Evolutionary conservation across 2,888 invertebrate species (phyloP).

Genomic region (Tenthredo amoena): DNA sequence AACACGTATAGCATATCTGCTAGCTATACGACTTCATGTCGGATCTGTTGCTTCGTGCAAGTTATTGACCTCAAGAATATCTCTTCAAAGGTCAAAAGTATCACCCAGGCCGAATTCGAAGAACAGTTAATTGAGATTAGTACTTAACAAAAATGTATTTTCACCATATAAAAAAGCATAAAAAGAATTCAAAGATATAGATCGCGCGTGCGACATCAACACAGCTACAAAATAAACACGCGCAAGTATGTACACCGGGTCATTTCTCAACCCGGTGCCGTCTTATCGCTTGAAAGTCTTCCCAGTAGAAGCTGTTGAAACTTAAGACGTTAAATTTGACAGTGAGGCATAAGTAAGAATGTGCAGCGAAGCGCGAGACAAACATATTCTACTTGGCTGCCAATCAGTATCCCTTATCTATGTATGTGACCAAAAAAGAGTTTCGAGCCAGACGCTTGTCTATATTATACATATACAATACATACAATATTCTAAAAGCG

Average conservation of each 20-base stretch:
- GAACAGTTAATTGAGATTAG: neutral
- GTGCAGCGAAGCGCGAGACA: neutral
- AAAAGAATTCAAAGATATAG: neutral
- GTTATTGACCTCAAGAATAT: constrained; percentile 33
- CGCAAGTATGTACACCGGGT: neutral
- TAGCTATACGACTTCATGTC: neutral
- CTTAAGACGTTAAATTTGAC: neutral
- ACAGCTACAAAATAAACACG: neutral
- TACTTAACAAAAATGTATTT: neutral
- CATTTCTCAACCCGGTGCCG: constrained; percentile 20
- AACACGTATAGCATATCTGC: neutral
- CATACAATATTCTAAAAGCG: neutral
- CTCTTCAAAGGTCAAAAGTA: neutral
- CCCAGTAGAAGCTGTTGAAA: constrained; percentile 19
- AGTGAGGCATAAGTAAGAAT: neutral
- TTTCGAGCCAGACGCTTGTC: neutral
- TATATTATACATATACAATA: neutral
- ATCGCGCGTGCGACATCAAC: neutral
- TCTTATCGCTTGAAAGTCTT: constrained; percentile 20
- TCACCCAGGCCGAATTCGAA: neutral
- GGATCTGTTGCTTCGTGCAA: neutral
- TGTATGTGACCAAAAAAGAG: neutral
- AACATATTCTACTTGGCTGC: constrained; percentile 14
- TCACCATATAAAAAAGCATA: neutral
- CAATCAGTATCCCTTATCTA: constrained; percentile 6